Conservation (phyloP, 2,797 vertebrate species). For the Capromys pilorides region DNA sequence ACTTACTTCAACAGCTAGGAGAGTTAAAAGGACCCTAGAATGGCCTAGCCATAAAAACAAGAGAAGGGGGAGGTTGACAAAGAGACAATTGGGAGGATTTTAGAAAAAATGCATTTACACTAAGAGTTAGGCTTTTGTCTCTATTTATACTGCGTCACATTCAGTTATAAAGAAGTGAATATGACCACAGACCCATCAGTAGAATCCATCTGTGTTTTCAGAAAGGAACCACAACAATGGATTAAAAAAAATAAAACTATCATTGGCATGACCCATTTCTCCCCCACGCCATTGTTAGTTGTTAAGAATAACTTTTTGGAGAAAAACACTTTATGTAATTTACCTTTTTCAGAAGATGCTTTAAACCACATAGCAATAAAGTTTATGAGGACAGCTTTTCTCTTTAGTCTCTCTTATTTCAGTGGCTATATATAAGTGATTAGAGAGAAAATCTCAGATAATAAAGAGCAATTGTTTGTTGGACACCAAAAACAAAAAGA, state of each 20-base stretch:
- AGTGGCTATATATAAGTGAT: neutral
- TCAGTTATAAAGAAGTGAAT: neutral
- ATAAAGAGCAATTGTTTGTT: neutral
- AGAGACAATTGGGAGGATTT: neutral
- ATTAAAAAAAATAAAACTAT: neutral
- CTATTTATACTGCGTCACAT: neutral
- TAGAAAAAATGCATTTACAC: neutral
- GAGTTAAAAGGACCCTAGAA: neutral
- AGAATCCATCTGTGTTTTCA: neutral
- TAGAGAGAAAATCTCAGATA: neutral
- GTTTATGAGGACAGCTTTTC: neutral
- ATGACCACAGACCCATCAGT: neutral
- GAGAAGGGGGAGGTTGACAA: neutral
- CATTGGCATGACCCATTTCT: neutral
- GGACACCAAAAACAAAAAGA: neutral
- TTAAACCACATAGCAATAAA: neutral
- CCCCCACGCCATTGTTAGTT: neutral
- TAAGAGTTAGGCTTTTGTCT: neutral
- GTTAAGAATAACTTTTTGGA: neutral
- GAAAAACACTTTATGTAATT: neutral
- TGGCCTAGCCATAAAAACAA: constrained; percentile 1
- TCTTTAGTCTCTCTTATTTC: neutral
- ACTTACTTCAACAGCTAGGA: neutral
- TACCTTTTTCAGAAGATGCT: constrained; percentile 18
- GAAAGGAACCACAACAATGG: neutral